phyloP scores from a whole-genome alignment of 2,113 vertebrate species.

The Myanophis thanlyinensis region DNA sequence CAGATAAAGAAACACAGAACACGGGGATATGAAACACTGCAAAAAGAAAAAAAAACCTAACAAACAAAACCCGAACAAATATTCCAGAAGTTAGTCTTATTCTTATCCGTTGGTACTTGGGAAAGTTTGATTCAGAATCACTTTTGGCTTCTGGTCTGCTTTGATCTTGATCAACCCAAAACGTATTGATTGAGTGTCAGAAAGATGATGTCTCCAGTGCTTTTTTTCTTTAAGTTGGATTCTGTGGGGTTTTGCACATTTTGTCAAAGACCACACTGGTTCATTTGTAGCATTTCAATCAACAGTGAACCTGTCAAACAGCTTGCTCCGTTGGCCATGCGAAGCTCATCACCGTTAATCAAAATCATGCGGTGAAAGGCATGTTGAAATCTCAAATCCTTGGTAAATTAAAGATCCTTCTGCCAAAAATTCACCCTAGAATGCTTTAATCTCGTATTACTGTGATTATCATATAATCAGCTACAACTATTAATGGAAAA shows the following conservation, averaged over 20 bases:
- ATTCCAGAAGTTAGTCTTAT: neutral
- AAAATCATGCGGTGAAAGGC: constrained; percentile 31
- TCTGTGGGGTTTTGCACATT: neutral
- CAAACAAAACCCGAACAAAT: neutral
- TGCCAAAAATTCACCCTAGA: neutral
- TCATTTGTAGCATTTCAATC: neutral
- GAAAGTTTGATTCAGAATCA: neutral
- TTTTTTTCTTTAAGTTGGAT: neutral
- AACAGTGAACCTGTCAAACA: constrained; percentile 13
- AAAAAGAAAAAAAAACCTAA: neutral
- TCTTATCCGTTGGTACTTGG: neutral
- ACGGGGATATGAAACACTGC: neutral
- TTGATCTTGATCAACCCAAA: neutral
- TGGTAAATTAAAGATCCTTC: constrained; percentile 28
- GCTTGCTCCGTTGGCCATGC: constrained; percentile 15
- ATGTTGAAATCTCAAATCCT: constrained; percentile 37
- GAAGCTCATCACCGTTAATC: constrained; percentile 26
- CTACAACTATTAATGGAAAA: constrained; percentile 1
- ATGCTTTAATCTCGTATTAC: constrained; percentile 8
- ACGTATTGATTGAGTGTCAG: neutral
- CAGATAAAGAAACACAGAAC: neutral
- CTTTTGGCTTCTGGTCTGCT: neutral
- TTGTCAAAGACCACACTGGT: neutral
- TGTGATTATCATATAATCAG: constrained; percentile 11
- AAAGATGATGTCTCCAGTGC: neutral